These are phyloP conservation scores for Ranitomeya imitator DNA, from an alignment of 2,113 vertebrate genomes.

Conservation along the genomic window DNA sequence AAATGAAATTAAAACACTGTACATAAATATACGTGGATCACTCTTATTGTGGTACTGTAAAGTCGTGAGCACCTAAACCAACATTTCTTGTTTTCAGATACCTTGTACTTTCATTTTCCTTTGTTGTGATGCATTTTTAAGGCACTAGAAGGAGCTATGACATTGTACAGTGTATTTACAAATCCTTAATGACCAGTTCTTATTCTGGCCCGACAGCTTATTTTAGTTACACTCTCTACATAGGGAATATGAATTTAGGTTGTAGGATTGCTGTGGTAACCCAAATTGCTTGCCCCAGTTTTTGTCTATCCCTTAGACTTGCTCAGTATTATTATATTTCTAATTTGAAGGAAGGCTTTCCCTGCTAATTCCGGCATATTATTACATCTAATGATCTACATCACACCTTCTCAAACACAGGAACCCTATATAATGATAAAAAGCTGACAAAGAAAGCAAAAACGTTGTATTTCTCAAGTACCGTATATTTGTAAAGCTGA, in stretches of 20 bases:
- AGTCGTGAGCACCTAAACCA: neutral
- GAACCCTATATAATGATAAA: too few species aligned
- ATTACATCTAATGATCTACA: neutral
- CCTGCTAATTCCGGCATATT: neutral
- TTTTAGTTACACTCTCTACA: neutral
- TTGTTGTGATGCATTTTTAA: neutral
- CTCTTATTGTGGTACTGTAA: neutral
- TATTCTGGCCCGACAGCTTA: neutral
- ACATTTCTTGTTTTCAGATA: neutral
- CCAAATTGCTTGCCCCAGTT: neutral
- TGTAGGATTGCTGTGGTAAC: neutral
- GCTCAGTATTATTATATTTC: neutral
- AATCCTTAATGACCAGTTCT: neutral
- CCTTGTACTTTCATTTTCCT: neutral
- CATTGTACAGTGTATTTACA: neutral
- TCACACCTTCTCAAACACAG: too few species aligned
- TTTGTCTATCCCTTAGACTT: neutral
- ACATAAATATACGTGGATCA: neutral
- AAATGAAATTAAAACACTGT: too few species aligned
- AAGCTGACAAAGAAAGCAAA: too few species aligned
- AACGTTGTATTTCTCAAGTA: too few species aligned
- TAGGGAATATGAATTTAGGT: neutral
- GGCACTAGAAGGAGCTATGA: constrained; percentile 2
- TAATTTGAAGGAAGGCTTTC: neutral
- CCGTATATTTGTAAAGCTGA: too few species aligned